Base-by-base conservation (phyloP, 2,113 vertebrate genomes). In the Illadopsis cleaveri region DNA sequence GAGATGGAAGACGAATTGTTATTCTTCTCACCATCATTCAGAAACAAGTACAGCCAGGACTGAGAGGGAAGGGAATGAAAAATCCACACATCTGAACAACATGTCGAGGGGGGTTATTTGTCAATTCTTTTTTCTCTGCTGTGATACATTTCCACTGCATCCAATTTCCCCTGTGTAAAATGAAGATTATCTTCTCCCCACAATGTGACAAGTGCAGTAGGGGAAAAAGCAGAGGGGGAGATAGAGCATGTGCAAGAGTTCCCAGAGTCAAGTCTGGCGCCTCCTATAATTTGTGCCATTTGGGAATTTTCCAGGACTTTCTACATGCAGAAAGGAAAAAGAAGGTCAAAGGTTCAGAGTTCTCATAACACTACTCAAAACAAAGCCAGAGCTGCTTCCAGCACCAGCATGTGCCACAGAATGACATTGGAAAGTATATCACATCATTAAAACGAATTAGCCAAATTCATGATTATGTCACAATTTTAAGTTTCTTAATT, bases 111-210 rank as follows among this genome's bases (percentile, higher is more conserved):
- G 47, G 50, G 47, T 81, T 93, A 94, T 94, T 93, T 89, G 90
- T 90, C 28, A 6, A 93, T 78, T 86, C 50, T 72, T 69, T 93
- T 95, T 91, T 86, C 79, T 62, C 56, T 27, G 25, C 72, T 82
- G 70, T 50, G 53, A 83, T 94, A 89, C 57, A 73, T 95, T 93
- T 95, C 64, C 47, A 69, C 71, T 57, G 76, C 82, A 82, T 89
- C 71, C 84, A 90, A 66, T 97, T 90, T 89, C 93, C 94, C 82
- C 37, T 66, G 72, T 84, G 89, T 90, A 94, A 95, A 95, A 95
- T 1, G 51, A 93, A 96, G 85, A 90, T 93, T 94, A 97, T 96
- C 94, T 95, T 93, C 66, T 95, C 61, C 82, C 93, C 75, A 69
- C 82, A 95, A 44, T 68, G 87, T 94, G 94, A 95, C 94, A 97